A percentile compares a stretch with the other conserved stretches of the same genome.
Evolutionary conservation across 2,113 vertebrate genomes (phyloP).

Genomic region (Engraulis encrasicolus): DNA sequence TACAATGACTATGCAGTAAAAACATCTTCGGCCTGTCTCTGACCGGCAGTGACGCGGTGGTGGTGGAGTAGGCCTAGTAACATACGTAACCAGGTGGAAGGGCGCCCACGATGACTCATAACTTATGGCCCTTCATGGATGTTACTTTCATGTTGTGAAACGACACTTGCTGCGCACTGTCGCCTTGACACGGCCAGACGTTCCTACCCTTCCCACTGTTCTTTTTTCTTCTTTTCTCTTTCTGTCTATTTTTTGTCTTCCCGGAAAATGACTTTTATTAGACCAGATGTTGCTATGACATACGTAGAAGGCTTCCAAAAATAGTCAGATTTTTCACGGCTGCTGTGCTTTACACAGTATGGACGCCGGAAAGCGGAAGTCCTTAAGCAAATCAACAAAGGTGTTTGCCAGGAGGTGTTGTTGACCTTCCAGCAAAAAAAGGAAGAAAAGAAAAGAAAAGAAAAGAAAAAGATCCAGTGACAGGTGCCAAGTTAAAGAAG

Average conservation of each 20-base stretch:
- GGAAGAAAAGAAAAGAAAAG: no score
- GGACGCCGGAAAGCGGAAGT: neutral
- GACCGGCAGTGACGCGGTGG: neutral
- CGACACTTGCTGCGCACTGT: neutral
- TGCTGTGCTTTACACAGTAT: neutral
- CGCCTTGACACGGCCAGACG: neutral
- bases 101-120: neutral
- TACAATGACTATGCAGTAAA: neutral
- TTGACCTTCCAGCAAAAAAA: neutral
- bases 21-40: neutral
- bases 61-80: neutral
- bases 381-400: neutral
- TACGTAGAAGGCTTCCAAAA: constrained; percentile 6
- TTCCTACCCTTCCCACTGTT: neutral
- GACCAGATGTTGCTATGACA: constrained; percentile 9
- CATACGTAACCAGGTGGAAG: neutral
- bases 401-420: neutral
- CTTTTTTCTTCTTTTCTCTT: neutral
- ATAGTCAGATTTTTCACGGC: neutral
- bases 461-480: neutral
- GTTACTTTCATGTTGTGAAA: constrained; percentile 9
- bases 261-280: constrained; percentile 12
- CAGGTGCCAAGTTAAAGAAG: neutral
- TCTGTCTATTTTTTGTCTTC: neutral
- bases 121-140: neutral